Percentiles rank a stretch among this genome's conserved stretches.
Evolutionary conservation across 2,113 vertebrate species (phyloP).

Genomic region (Felis chaus): DNA sequence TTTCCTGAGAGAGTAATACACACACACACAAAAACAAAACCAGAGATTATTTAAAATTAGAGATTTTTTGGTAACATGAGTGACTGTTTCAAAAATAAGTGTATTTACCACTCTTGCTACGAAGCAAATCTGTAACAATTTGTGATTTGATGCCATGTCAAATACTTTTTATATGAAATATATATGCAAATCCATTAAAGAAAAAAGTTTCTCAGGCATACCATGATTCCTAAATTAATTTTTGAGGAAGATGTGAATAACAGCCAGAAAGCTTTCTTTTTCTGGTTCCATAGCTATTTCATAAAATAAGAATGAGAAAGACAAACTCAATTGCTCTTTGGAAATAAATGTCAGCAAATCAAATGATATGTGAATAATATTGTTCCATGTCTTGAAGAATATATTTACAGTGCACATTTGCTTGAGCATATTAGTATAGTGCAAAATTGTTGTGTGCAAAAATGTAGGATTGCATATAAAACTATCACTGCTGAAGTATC

Average conservation of each 20-base stretch:
- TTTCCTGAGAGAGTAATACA: background rate
- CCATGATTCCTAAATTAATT: background rate
- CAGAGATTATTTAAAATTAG: background rate
- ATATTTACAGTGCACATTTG: background rate
- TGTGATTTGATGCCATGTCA: background rate
- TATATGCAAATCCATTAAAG: background rate
- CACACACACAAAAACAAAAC: background rate
- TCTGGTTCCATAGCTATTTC: background rate
- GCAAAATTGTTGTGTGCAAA: background rate
- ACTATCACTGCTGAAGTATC: background rate
- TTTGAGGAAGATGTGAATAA: background rate
- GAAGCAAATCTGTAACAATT: background rate
- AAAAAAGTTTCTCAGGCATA: background rate
- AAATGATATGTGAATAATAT: background rate
- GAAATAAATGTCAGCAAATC: conserved; percentile 12
- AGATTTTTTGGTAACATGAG: background rate
- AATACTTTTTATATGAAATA: background rate
- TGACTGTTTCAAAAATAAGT: background rate
- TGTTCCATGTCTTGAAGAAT: background rate
- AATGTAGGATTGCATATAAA: background rate
- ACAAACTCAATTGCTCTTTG: background rate
- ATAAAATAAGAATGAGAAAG: background rate
- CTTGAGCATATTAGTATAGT: background rate
- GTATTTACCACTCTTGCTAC: background rate
- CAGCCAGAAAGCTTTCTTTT: background rate